These are phyloP conservation scores for Alcis repandata DNA, from an alignment of 2,888 invertebrate genomes.

Conservation along the genomic window DNA sequence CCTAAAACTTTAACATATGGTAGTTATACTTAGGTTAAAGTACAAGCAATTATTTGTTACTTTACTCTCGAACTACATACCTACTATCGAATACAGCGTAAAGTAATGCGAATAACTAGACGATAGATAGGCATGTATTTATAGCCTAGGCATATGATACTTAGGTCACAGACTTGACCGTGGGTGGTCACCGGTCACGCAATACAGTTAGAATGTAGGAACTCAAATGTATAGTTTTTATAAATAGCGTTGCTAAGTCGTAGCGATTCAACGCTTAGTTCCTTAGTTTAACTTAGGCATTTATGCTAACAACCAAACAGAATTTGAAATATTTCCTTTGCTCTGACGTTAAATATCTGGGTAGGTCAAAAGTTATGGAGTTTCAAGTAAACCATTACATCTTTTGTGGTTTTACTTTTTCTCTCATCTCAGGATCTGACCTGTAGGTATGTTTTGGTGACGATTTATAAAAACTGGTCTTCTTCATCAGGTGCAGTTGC, in stretches of 20 bases:
- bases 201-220: conserved; percentile 7
- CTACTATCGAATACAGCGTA: background rate
- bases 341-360: no score
- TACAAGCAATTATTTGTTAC: no score
- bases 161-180: conserved; percentile 19
- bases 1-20: no score
- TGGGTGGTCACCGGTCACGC: conserved; percentile 28
- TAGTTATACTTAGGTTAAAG: no score
- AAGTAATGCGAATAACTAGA: conserved; percentile 14
- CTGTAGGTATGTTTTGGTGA: background rate
- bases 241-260: background rate
- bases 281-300: background rate
- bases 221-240: background rate
- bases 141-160: conserved; percentile 1
- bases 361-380: no score
- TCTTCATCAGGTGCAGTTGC: conserved; percentile 92
- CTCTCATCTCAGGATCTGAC: background rate
- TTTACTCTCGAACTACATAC: no score
- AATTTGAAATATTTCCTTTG: no score
- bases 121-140: background rate
- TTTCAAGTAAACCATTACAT: no score
- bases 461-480: background rate
- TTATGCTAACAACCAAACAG: no score
- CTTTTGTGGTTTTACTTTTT: no score
- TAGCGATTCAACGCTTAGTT: background rate